These are phyloP conservation scores for Eulemur mongoz DNA, from an alignment of 2,797 vertebrate species.

Conservation along the genomic window DNA sequence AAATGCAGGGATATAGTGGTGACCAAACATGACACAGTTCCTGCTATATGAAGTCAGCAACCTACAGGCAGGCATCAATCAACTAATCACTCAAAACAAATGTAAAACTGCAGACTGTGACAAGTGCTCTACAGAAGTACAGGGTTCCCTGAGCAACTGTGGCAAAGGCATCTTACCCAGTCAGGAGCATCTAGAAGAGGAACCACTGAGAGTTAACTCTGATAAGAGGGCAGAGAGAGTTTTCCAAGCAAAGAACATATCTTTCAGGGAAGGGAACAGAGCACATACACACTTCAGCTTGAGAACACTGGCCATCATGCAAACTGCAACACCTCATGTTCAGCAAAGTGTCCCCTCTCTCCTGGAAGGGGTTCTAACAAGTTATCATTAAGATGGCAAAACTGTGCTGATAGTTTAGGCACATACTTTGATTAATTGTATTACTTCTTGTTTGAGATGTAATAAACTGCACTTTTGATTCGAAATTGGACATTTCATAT, in stretches of 20 bases:
- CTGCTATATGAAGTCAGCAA: neutral
- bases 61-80: neutral
- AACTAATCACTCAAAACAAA: neutral
- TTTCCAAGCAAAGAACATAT: accelerated
- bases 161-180: neutral
- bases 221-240: neutral
- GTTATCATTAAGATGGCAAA: too few species aligned
- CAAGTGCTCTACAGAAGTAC: too few species aligned
- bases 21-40: neutral
- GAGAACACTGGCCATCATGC: accelerated
- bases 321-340: neutral
- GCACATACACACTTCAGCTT: neutral
- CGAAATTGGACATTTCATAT: too few species aligned
- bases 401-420: too few species aligned
- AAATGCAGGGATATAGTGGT: neutral
- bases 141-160: neutral
- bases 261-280: neutral
- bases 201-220: neutral
- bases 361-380: neutral
- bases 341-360: neutral
- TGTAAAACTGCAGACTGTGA: neutral
- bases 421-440: too few species aligned
- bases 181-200: neutral
- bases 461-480: too few species aligned
- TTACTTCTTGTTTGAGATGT: too few species aligned